A percentile compares a stretch with the other conserved stretches of the same genome.
Evolutionary conservation across 2,797 vertebrate species (phyloP).

Genomic region (Paguma larvata): DNA sequence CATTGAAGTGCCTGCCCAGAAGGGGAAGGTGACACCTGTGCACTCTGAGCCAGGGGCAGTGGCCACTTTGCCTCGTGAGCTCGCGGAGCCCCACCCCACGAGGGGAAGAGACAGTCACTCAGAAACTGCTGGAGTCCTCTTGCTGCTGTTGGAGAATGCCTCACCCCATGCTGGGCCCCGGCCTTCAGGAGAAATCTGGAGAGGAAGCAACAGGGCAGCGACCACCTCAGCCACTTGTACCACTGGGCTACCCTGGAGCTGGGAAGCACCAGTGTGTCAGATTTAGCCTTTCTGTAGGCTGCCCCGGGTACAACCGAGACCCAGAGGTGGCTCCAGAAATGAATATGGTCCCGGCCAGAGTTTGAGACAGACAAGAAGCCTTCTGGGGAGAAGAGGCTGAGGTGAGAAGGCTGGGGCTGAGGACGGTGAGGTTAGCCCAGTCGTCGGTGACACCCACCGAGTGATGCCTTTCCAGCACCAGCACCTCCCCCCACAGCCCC

Average conservation of each 20-base stretch:
- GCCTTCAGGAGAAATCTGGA: background rate
- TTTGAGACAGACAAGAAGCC: background rate
- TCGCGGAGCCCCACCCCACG: background rate
- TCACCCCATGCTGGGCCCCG: background rate
- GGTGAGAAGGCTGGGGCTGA: background rate
- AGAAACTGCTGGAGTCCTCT: background rate
- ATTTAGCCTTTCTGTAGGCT: background rate
- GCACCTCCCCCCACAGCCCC: background rate
- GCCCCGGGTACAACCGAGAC: background rate
- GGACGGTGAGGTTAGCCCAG: background rate
- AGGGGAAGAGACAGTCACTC: background rate
- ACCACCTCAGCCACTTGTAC: background rate
- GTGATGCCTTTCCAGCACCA: background rate
- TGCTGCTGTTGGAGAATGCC: too few species aligned
- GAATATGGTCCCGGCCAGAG: background rate
- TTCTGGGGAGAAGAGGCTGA: background rate
- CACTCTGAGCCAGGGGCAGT: background rate
- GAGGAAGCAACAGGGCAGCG: background rate
- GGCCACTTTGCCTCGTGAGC: background rate
- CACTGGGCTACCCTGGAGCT: rapidly evolving
- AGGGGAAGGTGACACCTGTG: background rate
- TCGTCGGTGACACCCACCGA: background rate
- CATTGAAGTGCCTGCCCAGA: background rate
- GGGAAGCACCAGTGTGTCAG: background rate
- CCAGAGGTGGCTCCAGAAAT: background rate